phyloP scores from a whole-genome alignment of 2,888 invertebrate genomes.

The Chrysolina americana region DNA sequence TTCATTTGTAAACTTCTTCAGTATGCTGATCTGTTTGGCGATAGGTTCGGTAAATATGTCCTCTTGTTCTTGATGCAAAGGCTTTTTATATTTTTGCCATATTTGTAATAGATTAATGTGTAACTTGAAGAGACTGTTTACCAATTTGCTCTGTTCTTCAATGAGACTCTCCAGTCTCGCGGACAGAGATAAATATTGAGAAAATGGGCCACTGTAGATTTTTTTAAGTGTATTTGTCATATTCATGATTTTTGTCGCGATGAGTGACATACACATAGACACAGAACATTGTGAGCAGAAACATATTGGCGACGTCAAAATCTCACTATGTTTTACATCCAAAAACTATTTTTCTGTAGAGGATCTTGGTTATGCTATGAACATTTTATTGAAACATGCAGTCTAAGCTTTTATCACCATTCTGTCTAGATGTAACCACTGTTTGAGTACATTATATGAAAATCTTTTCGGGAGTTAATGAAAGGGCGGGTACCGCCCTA shows the following conservation, averaged over 20 bases:
- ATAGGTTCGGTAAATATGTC: conserved; percentile 48
- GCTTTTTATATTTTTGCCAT: conserved; percentile 49
- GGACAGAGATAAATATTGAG: conserved; percentile 79
- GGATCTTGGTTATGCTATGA: too few relatives aligned
- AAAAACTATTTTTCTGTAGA: too few relatives aligned
- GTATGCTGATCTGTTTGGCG: conserved; percentile 41
- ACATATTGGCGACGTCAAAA: too few relatives aligned
- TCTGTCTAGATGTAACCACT: too few relatives aligned
- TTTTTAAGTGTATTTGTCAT: conserved; percentile 45
- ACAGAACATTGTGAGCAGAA: too few relatives aligned
- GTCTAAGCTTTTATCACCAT: too few relatives aligned
- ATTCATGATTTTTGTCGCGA: conserved; percentile 52
- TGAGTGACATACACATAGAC: background rate
- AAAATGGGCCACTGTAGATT: conserved; percentile 75
- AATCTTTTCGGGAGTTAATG: too few relatives aligned
- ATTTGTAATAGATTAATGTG: conserved; percentile 46
- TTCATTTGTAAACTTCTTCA: conserved; percentile 38
- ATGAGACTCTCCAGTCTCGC: conserved; percentile 85
- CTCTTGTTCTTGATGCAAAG: conserved; percentile 42
- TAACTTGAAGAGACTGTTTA: conserved; percentile 82
- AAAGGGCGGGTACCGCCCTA: too few relatives aligned
- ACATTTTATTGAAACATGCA: too few relatives aligned
- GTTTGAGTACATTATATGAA: too few relatives aligned
- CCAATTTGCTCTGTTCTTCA: conserved; percentile 81
- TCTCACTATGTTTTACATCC: too few relatives aligned